Evolutionary conservation across 1,140 invertebrate species (phyloP).

Genomic region (Anastrepha obliqua): DNA sequence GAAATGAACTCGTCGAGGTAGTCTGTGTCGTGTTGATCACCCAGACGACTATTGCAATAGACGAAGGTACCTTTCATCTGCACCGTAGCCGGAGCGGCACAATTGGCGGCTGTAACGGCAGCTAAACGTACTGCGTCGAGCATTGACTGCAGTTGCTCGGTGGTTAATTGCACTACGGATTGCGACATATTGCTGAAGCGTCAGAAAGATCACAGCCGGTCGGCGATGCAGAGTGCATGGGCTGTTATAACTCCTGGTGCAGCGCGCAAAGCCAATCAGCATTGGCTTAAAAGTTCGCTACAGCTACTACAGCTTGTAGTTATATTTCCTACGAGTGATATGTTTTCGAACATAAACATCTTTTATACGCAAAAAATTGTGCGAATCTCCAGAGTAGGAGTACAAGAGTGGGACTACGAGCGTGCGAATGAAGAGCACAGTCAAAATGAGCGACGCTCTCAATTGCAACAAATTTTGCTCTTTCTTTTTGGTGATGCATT

Average conservation of each 20-base stretch:
- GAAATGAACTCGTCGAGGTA: conserved; percentile 70
- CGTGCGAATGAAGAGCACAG: no score
- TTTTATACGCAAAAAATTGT: not conserved
- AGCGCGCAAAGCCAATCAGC: not conserved
- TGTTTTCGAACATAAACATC: no score
- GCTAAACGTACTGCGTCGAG: conserved; percentile 64
- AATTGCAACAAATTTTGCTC: not conserved
- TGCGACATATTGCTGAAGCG: conserved; percentile 57
- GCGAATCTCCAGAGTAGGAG: not conserved
- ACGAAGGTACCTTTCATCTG: conserved; percentile 67
- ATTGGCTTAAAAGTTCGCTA: no score
- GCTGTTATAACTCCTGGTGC: not conserved
- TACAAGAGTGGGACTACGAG: not conserved
- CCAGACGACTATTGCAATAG: conserved; percentile 63
- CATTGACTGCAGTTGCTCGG: conserved; percentile 65
- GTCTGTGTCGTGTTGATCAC: conserved; percentile 64
- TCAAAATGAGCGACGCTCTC: not conserved
- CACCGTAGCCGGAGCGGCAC: conserved; percentile 17
- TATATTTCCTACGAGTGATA: not conserved
- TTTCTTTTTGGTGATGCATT: not conserved
- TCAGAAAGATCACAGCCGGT: no score
- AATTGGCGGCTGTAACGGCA: conserved; percentile 58
- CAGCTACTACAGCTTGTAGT: not conserved
- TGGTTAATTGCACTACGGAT: conserved; percentile 63
- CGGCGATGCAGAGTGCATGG: not conserved